Evolutionary conservation across 2,113 vertebrate genomes (phyloP).

Genomic region (Percopsis transmontana): DNA sequence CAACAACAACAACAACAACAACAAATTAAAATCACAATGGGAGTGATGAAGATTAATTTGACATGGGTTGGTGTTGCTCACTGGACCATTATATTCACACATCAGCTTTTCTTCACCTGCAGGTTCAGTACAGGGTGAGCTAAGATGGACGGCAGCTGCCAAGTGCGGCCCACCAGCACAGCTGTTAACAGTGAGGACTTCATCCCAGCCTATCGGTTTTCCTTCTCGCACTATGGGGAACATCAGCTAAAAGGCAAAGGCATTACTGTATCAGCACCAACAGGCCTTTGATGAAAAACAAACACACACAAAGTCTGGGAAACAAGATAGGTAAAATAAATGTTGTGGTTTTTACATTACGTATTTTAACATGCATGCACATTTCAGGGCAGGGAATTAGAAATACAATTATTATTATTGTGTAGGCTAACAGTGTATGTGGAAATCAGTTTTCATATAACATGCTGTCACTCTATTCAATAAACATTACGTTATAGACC

Average conservation of each 20-base stretch:
- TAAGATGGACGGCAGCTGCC: conserved; percentile 50
- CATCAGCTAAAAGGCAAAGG: conserved; percentile 26
- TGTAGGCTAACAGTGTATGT: no score
- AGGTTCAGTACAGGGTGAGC: conserved; percentile 26
- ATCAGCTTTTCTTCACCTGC: conserved; percentile 22
- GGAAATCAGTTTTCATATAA: no score
- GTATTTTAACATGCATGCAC: no score
- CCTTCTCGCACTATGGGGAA: not conserved
- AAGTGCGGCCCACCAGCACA: conserved; percentile 21
- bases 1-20: no score
- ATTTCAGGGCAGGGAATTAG: no score
- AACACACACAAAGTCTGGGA: not conserved
- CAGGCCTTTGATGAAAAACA: conserved; percentile 37
- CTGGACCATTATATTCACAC: conserved; percentile 27
- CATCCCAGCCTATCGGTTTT: conserved; percentile 31
- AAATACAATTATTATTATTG: no score
- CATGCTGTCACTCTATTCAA: no score
- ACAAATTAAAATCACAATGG: no score
- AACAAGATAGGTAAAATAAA: no score
- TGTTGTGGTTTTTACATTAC: no score
- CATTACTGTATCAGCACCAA: conserved; percentile 42
- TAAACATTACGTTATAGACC: no score
- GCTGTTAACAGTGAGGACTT: conserved; percentile 51
- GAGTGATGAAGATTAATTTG: not conserved
- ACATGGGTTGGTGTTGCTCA: not conserved